A percentile compares a stretch with the other conserved stretches of the same genome.
phyloP scores from a whole-genome alignment of 1,140 invertebrate genomes.

The Asobara japonica region DNA sequence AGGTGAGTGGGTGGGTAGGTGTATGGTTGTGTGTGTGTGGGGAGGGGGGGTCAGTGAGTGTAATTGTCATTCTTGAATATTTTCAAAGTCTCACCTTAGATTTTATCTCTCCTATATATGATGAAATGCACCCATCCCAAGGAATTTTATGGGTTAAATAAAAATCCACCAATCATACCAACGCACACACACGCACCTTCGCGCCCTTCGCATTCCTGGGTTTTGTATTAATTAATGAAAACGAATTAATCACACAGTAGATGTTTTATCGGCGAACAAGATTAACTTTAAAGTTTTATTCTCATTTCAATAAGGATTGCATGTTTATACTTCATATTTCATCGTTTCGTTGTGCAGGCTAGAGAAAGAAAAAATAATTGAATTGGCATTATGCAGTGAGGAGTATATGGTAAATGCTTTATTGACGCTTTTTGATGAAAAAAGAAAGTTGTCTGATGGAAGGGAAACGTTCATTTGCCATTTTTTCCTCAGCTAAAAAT shows the following conservation, averaged over 20 bases:
- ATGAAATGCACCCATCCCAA: too few species aligned
- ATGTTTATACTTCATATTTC: slow-evolving; percentile 15
- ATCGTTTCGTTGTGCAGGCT: background rate
- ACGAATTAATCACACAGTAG: background rate
- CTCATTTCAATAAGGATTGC: background rate
- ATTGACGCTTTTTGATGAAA: background rate
- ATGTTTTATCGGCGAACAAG: background rate
- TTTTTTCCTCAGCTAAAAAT: background rate
- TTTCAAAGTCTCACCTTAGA: too few species aligned
- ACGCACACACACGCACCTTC: background rate
- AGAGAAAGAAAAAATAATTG: background rate
- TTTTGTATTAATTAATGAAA: background rate
- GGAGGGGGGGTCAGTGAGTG: too few species aligned
- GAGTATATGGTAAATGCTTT: too few species aligned
- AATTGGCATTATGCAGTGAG: background rate
- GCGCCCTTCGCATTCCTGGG: background rate
- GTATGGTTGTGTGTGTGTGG: too few species aligned
- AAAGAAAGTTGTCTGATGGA: background rate
- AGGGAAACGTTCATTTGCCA: too few species aligned
- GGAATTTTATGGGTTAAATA: too few species aligned
- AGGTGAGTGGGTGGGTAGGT: too few species aligned
- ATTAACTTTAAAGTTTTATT: too few species aligned
- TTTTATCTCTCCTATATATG: too few species aligned
- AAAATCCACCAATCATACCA: too few species aligned
- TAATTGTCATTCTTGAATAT: too few species aligned